Conservation (phyloP, 2,113 vertebrate species). For the Spermophilus dauricus region DNA sequence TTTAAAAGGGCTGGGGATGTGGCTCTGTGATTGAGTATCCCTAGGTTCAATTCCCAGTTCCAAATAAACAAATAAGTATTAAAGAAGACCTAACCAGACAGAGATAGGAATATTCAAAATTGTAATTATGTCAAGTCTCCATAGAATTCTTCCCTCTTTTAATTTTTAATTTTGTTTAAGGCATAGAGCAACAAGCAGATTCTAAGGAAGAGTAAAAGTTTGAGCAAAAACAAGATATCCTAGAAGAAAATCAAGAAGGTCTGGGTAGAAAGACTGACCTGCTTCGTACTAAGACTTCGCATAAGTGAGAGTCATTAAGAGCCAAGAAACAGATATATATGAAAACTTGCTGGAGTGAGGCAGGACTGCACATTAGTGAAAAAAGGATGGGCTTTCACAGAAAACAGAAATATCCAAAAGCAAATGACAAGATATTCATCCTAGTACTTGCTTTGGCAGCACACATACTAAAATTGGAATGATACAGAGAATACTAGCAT, state of each 20-base stretch:
- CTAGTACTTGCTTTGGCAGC: background rate
- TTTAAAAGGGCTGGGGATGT: too few species aligned
- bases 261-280: background rate
- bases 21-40: too few species aligned
- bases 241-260: background rate
- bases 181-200: background rate
- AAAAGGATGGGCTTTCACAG: background rate
- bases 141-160: background rate
- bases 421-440: background rate
- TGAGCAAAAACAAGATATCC: background rate
- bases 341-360: background rate
- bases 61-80: background rate
- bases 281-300: slow-evolving; percentile 10
- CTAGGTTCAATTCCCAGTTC: too few species aligned
- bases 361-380: background rate
- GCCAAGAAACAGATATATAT: background rate
- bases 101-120: background rate
- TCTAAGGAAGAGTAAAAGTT: background rate
- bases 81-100: slow-evolving; percentile 9
- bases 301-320: background rate
- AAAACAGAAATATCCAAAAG: slow-evolving; percentile 34
- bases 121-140: background rate
- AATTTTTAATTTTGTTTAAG: too few species aligned
- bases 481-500: too few species aligned
- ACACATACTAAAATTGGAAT: too few species aligned